Conservation (phyloP, 1,140 invertebrate genomes). For the Drosophila simulans region DNA sequence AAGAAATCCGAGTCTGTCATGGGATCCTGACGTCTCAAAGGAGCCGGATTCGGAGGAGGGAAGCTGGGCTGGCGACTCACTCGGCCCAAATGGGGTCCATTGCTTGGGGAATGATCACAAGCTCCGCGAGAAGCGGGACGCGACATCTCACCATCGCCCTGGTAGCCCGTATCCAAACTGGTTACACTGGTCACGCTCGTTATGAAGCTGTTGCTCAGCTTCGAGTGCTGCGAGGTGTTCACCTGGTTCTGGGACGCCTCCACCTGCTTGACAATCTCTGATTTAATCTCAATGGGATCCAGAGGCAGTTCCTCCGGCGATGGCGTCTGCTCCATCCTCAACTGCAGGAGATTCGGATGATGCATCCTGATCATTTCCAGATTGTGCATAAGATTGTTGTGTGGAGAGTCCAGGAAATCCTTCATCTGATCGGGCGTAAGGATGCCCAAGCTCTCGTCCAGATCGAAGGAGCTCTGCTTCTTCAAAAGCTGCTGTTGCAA, state of each 20-base stretch:
- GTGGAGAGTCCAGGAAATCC: constrained; percentile 78
- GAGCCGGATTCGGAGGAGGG: constrained; percentile 58
- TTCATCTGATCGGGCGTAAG: constrained; percentile 94
- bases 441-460: constrained; percentile 93
- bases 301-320: constrained; percentile 92
- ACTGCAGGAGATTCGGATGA: constrained; percentile 61
- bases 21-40: constrained; percentile 88
- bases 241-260: constrained; percentile 69
- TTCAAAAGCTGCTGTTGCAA: constrained; percentile 85
- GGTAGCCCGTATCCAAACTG: constrained; percentile 93
- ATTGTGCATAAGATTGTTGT: constrained; percentile 85
- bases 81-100: constrained; percentile 66
- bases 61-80: constrained; percentile 79
- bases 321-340: constrained; percentile 89
- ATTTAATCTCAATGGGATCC: constrained; percentile 87
- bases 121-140: constrained; percentile 90
- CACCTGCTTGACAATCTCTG: constrained; percentile 82
- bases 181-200: constrained; percentile 94
- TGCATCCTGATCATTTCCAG: constrained; percentile 85
- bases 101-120: constrained; percentile 88
- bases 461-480: constrained; percentile 90
- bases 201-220: constrained; percentile 89
- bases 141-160: constrained; percentile 93
- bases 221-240: constrained; percentile 69
- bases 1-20: constrained; percentile 96